A percentile compares a stretch with the other conserved stretches of the same genome.
phyloP scores from a whole-genome alignment of 2,113 vertebrate species.

The Ochotona princeps region DNA sequence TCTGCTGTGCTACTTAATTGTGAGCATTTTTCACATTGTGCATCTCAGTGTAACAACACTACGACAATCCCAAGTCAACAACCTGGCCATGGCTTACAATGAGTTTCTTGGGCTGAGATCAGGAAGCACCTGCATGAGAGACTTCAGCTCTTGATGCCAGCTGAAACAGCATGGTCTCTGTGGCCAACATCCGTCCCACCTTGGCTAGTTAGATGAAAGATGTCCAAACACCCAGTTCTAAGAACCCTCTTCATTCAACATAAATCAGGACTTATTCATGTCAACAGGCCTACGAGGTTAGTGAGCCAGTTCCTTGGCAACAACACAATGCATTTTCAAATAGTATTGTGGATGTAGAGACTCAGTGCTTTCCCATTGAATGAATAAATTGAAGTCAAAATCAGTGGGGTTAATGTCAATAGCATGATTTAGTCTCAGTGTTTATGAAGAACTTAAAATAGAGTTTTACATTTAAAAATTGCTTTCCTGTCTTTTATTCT shows the following conservation, averaged over 20 bases:
- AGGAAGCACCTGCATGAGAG: background rate
- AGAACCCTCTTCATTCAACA: constrained; percentile 6
- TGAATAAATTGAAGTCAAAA: constrained; percentile 12
- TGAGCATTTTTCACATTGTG: background rate
- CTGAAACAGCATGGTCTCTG: background rate
- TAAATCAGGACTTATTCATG: constrained; percentile 27
- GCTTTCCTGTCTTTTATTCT: constrained; percentile 35
- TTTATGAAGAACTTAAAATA: constrained; percentile 17
- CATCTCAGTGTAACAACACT: background rate
- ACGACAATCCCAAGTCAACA: background rate
- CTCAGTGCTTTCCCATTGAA: background rate
- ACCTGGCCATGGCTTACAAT: background rate
- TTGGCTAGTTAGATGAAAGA: background rate
- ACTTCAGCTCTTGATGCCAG: background rate
- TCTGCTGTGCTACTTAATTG: background rate
- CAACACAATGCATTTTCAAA: background rate
- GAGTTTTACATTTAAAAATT: background rate
- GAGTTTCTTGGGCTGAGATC: background rate
- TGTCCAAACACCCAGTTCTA: background rate
- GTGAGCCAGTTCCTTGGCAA: background rate
- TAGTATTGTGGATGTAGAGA: background rate
- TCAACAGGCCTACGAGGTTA: background rate
- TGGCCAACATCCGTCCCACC: background rate
- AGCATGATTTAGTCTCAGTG: background rate
- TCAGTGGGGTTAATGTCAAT: background rate